Percentiles rank a stretch among this genome's conserved stretches.
Evolutionary conservation across 1,140 invertebrate genomes (phyloP).

Genomic region (Antheraea mylitta): DNA sequence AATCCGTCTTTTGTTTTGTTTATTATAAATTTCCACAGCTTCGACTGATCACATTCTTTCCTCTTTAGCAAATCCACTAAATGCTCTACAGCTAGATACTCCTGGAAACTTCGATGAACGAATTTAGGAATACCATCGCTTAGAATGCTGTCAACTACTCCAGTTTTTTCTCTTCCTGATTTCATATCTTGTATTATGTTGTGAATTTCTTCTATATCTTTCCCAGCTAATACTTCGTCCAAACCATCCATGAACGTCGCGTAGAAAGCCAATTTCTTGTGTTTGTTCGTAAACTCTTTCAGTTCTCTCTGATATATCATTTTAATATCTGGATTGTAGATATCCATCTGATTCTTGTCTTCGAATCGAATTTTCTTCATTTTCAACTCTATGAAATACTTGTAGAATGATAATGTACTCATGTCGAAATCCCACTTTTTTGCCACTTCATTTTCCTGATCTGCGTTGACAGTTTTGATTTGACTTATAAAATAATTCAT

Average conservation of each 20-base stretch:
- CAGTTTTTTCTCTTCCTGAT: slow-evolving; percentile 6
- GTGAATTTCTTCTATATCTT: neutral
- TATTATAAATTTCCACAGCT: neutral
- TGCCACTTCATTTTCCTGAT: neutral
- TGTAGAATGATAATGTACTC: slow-evolving; percentile 9
- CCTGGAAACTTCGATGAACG: slow-evolving; percentile 10
- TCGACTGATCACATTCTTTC: neutral
- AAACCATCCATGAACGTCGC: neutral
- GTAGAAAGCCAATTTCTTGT: slow-evolving; percentile 13
- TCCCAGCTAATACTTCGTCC: neutral
- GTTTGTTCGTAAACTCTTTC: neutral
- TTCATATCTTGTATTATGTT: slow-evolving; percentile 1
- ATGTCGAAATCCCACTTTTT: neutral
- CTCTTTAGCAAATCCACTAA: slow-evolving; percentile 6
- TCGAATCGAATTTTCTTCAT: slow-evolving; percentile 7
- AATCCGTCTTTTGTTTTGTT: neutral
- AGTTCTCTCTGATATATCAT: neutral
- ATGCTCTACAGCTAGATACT: slow-evolving; percentile 33
- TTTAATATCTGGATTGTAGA: neutral
- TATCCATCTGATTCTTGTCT: slow-evolving; percentile 6
- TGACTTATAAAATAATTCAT: neutral
- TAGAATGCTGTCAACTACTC: slow-evolving; percentile 5
- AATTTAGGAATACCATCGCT: slow-evolving; percentile 6
- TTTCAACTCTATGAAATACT: slow-evolving; percentile 8
- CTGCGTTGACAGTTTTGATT: neutral